Evolutionary conservation across 2,797 vertebrate genomes (phyloP), one percentile per base, ranked within the genome.

Genomic region (Xyrichtys novacula): DNA sequence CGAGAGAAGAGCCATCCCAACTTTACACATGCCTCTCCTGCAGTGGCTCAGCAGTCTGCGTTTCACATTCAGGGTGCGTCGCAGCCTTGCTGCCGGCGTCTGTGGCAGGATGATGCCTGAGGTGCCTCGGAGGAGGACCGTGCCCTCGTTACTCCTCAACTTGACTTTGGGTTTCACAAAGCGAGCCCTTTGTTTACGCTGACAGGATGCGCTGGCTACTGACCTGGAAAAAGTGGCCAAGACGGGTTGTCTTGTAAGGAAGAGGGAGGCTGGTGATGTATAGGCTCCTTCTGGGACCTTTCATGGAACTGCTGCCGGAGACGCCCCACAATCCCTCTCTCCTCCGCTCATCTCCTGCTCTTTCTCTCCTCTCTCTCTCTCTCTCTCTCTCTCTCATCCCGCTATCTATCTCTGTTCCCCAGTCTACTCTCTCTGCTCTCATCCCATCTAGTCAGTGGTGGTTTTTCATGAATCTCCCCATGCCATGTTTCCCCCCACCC

Each of bases 201-300:
- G 94, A 93, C 93, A 94, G 92, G 87, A 93, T 91, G 91, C 86
- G 91, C 89, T 89, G 93, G 92, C 88, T 93, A 94, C 92, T 94
- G 94, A 94, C 93, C 94, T 93, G 93, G 93, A 95, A 95, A 94
- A 94, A 93, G 90, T 91, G 92, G 80, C 91, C 87, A 78, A 92
- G 91, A 94, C 90, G 89, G 91, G 80, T 93, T 94, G 93, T 94
- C 92, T 94, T 93, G 92, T 93, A 92, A 88, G 76, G 85, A 87
- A 88, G 85, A 90, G 85, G 83, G 81, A 88, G 86, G 85, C 81
- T 77, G 84, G 87, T 90, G 88, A 92, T 92, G 86, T 91, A 93
- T 92, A 62, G 89, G 86, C 84, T 92, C 90, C 90, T 91, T 88
- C 85, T 91, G 91, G 90, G 91, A 92, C 89, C 87, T 91, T 88